phyloP scores from a whole-genome alignment of 2,888 invertebrate species.

The Kryphioiulus occultus region DNA sequence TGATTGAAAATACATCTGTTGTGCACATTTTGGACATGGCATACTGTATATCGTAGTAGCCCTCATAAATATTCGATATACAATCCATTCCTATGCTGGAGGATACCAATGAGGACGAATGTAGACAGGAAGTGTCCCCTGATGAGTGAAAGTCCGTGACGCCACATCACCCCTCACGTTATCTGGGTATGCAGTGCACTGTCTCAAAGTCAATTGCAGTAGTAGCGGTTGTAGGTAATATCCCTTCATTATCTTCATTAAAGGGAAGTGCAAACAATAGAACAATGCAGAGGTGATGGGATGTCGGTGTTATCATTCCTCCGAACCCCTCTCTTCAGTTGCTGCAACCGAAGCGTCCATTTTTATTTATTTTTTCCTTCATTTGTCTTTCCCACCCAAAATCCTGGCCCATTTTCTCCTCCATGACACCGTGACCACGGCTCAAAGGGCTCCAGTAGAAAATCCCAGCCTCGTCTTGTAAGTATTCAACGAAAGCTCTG shows the following conservation, averaged over 20 bases:
- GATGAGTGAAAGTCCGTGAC: not conserved
- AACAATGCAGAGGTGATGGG: slow-evolving; percentile 8
- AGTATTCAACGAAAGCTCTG: not conserved
- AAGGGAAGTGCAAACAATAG: slow-evolving; percentile 9
- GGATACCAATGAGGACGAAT: not conserved
- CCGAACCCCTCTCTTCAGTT: not conserved
- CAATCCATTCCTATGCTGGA: no score
- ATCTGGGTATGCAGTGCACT: slow-evolving; percentile 13
- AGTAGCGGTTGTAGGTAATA: slow-evolving; percentile 1
- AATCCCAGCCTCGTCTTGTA: not conserved
- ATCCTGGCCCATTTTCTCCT: not conserved
- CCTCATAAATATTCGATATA: no score
- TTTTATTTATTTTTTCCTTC: not conserved
- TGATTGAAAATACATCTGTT: no score
- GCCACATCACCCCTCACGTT: not conserved
- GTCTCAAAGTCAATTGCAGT: slow-evolving; percentile 9
- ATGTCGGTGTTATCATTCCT: slow-evolving; percentile 17
- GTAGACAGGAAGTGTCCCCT: not conserved
- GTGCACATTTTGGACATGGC: no score
- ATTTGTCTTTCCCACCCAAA: not conserved
- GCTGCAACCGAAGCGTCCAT: not conserved
- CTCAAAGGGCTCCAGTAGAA: slow-evolving; percentile 1
- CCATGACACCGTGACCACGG: slow-evolving; percentile 3
- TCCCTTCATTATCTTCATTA: not conserved
- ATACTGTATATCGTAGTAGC: no score